A percentile compares a stretch with the other conserved stretches of the same genome.
Evolutionary conservation across 2,888 invertebrate species (phyloP).

Genomic region (Drosophila limbata): DNA sequence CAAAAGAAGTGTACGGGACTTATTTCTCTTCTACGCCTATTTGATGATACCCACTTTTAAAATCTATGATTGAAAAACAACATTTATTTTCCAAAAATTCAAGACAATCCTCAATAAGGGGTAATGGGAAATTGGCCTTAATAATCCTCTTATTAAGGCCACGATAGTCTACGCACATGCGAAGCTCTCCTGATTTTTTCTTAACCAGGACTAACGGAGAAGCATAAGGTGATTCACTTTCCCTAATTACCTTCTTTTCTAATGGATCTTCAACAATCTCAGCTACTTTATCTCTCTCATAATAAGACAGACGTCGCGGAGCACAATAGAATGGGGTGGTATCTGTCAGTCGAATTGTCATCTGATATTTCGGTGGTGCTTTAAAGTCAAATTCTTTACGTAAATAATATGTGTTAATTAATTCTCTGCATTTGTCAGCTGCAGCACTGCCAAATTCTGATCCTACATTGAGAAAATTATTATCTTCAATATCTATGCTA

Average conservation of each 20-base stretch:
- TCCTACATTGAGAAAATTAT: too few species aligned
- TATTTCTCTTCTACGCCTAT: slow-evolving; percentile 8
- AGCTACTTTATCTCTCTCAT: too few species aligned
- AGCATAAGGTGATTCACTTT: background rate
- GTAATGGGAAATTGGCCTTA: slow-evolving; percentile 9
- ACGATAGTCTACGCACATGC: slow-evolving; percentile 8
- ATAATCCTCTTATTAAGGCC: slow-evolving; percentile 9
- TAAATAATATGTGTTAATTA: too few species aligned
- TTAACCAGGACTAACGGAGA: slow-evolving; percentile 2
- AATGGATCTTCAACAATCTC: slow-evolving; percentile 1
- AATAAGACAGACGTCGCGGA: too few species aligned
- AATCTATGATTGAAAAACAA: background rate
- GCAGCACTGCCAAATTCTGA: too few species aligned
- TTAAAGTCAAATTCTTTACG: too few species aligned
- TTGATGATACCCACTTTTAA: slow-evolving; percentile 10
- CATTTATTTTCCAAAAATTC: background rate
- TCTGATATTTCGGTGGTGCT: too few species aligned
- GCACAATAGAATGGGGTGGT: too few species aligned
- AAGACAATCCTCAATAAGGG: slow-evolving; percentile 8
- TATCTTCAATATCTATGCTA: too few species aligned
- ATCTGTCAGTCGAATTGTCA: too few species aligned
- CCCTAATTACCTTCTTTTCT: slow-evolving; percentile 9
- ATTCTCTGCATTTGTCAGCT: too few species aligned
- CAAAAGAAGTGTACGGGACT: background rate
- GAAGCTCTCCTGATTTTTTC: background rate